Conservation (phyloP, 2,797 vertebrate species). For the Carcharodon carcharias region DNA sequence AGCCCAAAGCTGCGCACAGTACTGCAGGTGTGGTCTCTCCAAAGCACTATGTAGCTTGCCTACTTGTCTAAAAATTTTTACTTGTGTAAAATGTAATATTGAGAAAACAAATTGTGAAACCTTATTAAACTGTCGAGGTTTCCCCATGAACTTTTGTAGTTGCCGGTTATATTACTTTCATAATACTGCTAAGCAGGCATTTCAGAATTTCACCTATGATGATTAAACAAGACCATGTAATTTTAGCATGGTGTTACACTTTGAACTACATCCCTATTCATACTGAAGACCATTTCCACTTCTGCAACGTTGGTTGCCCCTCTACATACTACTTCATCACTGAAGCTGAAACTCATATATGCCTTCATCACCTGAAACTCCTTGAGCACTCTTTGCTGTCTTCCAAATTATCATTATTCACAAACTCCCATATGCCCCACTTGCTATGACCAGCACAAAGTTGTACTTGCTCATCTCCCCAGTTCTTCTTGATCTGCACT, state of each 20-base stretch:
- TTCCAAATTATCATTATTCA: neutral
- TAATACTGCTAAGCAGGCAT: neutral
- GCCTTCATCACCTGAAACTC: too few relatives aligned
- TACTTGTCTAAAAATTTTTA: too few relatives aligned
- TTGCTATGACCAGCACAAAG: too few relatives aligned
- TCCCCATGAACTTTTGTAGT: neutral
- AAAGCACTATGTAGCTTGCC: neutral
- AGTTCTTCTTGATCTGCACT: too few relatives aligned
- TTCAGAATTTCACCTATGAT: neutral
- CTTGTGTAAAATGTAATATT: neutral
- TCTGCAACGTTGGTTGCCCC: neutral
- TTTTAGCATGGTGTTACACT: neutral
- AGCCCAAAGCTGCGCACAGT: too few relatives aligned
- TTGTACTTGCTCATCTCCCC: too few relatives aligned
- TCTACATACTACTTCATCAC: neutral
- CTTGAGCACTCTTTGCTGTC: neutral
- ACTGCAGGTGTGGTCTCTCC: too few relatives aligned
- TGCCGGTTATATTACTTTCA: neutral
- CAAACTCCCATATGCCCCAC: neutral
- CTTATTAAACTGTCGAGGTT: neutral
- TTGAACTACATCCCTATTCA: neutral
- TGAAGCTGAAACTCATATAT: neutral
- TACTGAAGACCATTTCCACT: neutral
- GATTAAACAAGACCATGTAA: neutral
- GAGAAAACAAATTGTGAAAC: too few relatives aligned